Conservation (phyloP, 2,888 invertebrate species). For the Thereva nobilitata region DNA sequence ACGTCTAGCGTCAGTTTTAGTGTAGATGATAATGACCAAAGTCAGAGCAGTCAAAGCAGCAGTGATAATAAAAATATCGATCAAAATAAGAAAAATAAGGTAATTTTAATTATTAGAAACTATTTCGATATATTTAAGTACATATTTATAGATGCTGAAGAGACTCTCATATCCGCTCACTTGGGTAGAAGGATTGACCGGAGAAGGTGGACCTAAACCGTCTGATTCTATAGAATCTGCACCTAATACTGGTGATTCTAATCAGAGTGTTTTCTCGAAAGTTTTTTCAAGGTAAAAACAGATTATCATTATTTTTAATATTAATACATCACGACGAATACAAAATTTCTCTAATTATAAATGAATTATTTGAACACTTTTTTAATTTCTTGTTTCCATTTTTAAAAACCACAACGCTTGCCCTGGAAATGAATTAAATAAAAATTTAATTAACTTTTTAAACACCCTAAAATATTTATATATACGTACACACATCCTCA, state of each 20-base stretch:
- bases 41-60: conserved; percentile 28
- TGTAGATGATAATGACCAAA: conserved; percentile 61
- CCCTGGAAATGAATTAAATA: conserved; percentile 34
- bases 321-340: conserved; percentile 11
- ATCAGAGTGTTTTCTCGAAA: conserved; percentile 83
- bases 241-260: conserved; percentile 61
- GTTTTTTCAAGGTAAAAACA: conserved; percentile 82
- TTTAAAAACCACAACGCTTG: conserved; percentile 34
- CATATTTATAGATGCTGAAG: conserved; percentile 78
- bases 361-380: conserved; percentile 17
- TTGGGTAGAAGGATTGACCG: conserved; percentile 88
- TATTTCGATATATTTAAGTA: conserved; percentile 20
- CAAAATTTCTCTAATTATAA: background rate
- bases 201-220: conserved; percentile 65
- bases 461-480: too few relatives aligned
- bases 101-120: background rate
- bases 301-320: conserved; percentile 36
- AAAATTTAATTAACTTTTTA: conserved; percentile 13
- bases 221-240: conserved; percentile 55
- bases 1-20: conserved; percentile 75
- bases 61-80: conserved; percentile 33
- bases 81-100: conserved; percentile 42
- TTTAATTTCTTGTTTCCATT: conserved; percentile 35
- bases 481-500: too few relatives aligned
- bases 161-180: conserved; percentile 87